phyloP scores from a whole-genome alignment of 2,113 vertebrate genomes.

The Pelmatolapia mariae region DNA sequence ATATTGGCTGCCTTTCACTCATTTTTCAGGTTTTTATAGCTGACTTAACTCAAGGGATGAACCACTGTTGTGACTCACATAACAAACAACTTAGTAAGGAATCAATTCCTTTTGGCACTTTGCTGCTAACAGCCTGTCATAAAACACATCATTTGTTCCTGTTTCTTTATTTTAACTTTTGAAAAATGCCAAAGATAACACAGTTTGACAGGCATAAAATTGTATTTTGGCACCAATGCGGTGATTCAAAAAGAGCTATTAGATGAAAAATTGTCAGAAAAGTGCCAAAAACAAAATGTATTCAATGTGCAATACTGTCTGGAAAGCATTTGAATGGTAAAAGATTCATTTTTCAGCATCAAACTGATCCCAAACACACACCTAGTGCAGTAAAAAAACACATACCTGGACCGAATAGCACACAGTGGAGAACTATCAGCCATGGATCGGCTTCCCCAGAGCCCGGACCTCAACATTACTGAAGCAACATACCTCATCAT shows the following conservation, averaged over 20 bases:
- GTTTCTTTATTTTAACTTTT: neutral
- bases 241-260: neutral
- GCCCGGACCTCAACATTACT: too few species aligned
- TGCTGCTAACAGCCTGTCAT: neutral
- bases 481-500: neutral
- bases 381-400: fast-evolving
- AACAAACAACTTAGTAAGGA: neutral
- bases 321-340: neutral
- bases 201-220: neutral
- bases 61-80: neutral
- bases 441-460: neutral
- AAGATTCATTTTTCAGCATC: neutral
- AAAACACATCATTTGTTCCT: neutral
- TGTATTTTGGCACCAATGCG: neutral
- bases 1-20: neutral
- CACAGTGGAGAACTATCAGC: neutral
- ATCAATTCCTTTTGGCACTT: neutral
- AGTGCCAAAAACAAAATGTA: neutral
- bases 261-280: fast-evolving
- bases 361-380: neutral
- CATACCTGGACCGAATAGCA: neutral
- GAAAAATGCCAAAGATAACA: neutral
- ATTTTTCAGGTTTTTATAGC: neutral
- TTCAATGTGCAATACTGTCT: fast-evolving
- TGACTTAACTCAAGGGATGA: neutral